Evolutionary conservation across 2,113 vertebrate species (phyloP), one percentile per base, ranked within the genome.

Genomic region (Ceyx melanurus): DNA sequence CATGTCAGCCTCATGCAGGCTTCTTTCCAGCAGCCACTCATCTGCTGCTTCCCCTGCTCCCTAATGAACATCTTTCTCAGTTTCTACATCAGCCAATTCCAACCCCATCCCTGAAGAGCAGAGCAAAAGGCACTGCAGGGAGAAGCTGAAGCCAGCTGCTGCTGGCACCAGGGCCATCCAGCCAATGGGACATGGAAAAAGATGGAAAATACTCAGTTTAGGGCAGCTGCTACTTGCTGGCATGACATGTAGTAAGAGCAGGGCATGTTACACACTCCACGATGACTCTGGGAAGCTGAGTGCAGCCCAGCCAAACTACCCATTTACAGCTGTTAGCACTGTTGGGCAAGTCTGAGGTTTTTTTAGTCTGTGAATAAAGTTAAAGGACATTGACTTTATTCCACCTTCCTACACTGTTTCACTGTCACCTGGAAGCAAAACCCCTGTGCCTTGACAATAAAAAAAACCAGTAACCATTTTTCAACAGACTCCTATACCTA

Each of bases 11-110:
- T 77, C 43, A 42, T 15, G 20, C n/a, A 81, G 75, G 68, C 68
- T 88, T 12, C 22, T 56, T 88, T 94, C 75, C 93, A 94, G 79
- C 26, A 94, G 33, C 66, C 54, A 61, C 54, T 95, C 62, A 67
- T 22, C 68, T 86, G 60, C 57, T 4, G 5, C 79, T 77, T 88
- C 33, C 40, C 45, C 56, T 80, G 25, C 43, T 93, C 61, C 65
- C 79, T 67, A 66, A 50, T 71, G 65, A 88, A 67, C 13, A 1
- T 14, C 45, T 78, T 61, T 85, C 51, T 88, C 23, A 4, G 6
- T 67, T 71, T 72, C 68, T 89, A n/a, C 76, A 83, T 29, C n/a
- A 86, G 85, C 28, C 82, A 82, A 1, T 61, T 93, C 53, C 54
- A 91, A 15, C 10, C 31, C 66, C 45, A 56, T 33, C 42, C 51